Evolutionary conservation across 2,888 invertebrate genomes (phyloP), one percentile per base, ranked within the genome.

Genomic region (Aporophyla lueneburgensis): DNA sequence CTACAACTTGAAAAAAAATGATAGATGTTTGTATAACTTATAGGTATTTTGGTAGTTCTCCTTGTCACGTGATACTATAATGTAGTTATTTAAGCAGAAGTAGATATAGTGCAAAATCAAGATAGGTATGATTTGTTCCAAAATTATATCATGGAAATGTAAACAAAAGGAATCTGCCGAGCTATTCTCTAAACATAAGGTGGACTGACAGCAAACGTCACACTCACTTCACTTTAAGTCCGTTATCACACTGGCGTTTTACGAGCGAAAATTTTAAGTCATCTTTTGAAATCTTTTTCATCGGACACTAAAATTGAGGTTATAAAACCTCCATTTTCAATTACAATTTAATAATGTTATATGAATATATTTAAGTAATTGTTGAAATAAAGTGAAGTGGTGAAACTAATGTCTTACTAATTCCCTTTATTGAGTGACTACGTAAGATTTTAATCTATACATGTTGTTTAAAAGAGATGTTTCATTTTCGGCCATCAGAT

Each of bases 21-120:
- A 72, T 65, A 72, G 61, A 49, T 62, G 54, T 82, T 66, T 73
- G 66, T 72, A 33, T 67, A 80, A 56, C 27, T 69, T 49, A 7
- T n/a, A 51, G 33, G 14, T 24, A 27, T 12, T 56, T 72, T n/a
- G 14, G 2, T 27, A 33, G 27, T 9, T 71, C 19, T 21, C 46
- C 16, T 27, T 7, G 43, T 43, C 3, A 43, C 16, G 21, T 54
- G 6, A 70, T 27, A 21, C 6, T 21, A 66, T 70, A 33, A 49
- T 70, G 7, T 65, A n/a, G 33, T 70, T 33, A 54, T 40, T n/a
- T 53, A 67, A 53, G 21, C 7, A 27, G 27, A 16, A 21, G 54
- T 40, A 68, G 19, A 40, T 7, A 61, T 59, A 27, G 6, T 27
- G 9, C 5, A n/a, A 7, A 19, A n/a, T 19, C 33, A 70, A 33